These are phyloP conservation scores for Gila orcuttii DNA, from an alignment of 2,113 vertebrate species.

Conservation along the genomic window DNA sequence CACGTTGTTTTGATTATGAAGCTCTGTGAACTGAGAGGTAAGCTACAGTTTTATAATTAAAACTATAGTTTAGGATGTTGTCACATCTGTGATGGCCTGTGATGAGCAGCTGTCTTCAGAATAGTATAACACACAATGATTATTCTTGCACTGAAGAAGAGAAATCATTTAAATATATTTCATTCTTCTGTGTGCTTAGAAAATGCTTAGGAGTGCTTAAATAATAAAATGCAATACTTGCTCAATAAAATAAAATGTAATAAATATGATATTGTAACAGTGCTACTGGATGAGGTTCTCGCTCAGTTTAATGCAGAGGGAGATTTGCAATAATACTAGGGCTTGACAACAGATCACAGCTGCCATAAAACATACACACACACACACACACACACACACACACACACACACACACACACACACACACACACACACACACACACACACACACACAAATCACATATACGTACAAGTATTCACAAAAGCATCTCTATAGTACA, in stretches of 20 bases:
- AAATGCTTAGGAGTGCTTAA: neutral
- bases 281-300: constrained; percentile 29
- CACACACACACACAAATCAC: too few relatives aligned
- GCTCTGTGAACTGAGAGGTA: neutral
- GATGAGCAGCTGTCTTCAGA: neutral
- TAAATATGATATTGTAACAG: neutral
- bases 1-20: neutral
- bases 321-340: constrained; percentile 8
- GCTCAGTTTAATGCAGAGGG: constrained; percentile 30
- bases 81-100: neutral
- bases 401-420: too few relatives aligned
- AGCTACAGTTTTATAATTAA: neutral
- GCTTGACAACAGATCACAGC: constrained; percentile 55
- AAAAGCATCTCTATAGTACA: neutral
- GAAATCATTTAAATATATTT: neutral
- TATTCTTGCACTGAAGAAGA: neutral
- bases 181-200: too few relatives aligned
- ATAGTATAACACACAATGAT: neutral
- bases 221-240: neutral
- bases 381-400: too few relatives aligned
- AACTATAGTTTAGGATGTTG: neutral
- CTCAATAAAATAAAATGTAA: neutral
- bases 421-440: too few relatives aligned
- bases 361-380: constrained; percentile 11
- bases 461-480: constrained; percentile 11